These are phyloP conservation scores for Monopterus albus DNA, from an alignment of 2,113 vertebrate species.

Conservation along the genomic window DNA sequence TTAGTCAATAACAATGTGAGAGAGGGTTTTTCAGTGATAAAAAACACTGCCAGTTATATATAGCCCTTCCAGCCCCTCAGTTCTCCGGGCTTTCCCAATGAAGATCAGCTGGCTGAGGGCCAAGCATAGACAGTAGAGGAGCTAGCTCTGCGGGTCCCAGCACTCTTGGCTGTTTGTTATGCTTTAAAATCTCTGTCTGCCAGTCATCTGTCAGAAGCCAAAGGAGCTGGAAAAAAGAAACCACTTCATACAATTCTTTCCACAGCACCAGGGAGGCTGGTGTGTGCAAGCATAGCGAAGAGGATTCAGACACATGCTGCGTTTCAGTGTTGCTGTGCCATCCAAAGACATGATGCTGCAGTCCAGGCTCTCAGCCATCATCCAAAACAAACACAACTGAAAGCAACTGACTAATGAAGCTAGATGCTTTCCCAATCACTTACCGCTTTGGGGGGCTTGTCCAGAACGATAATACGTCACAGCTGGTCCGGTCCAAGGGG, in stretches of 20 bases:
- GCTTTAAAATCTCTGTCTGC: slow-evolving; percentile 72
- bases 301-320: slow-evolving; percentile 73
- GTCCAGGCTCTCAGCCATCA: slow-evolving; percentile 72
- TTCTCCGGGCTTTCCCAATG: slow-evolving; percentile 75
- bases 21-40: slow-evolving; percentile 71
- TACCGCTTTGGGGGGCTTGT: slow-evolving; percentile 54
- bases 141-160: slow-evolving; percentile 68
- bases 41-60: slow-evolving; percentile 75
- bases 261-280: slow-evolving; percentile 63
- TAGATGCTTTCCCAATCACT: slow-evolving; percentile 62
- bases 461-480: slow-evolving; percentile 59
- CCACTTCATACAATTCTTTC: slow-evolving; percentile 63
- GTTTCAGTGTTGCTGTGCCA: slow-evolving; percentile 71
- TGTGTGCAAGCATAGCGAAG: slow-evolving; percentile 61
- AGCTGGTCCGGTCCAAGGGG: slow-evolving; percentile 47
- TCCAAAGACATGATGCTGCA: slow-evolving; percentile 72
- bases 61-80: slow-evolving; percentile 71
- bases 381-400: slow-evolving; percentile 75
- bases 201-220: slow-evolving; percentile 76
- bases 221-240: slow-evolving; percentile 53
- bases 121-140: slow-evolving; percentile 69
- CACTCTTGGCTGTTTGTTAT: slow-evolving; percentile 74
- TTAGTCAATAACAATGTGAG: slow-evolving; percentile 73
- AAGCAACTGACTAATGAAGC: slow-evolving; percentile 69
- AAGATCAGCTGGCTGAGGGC: slow-evolving; percentile 69